phyloP scores from a whole-genome alignment of 2,797 vertebrate species.

The Gymnodraco acuticeps region DNA sequence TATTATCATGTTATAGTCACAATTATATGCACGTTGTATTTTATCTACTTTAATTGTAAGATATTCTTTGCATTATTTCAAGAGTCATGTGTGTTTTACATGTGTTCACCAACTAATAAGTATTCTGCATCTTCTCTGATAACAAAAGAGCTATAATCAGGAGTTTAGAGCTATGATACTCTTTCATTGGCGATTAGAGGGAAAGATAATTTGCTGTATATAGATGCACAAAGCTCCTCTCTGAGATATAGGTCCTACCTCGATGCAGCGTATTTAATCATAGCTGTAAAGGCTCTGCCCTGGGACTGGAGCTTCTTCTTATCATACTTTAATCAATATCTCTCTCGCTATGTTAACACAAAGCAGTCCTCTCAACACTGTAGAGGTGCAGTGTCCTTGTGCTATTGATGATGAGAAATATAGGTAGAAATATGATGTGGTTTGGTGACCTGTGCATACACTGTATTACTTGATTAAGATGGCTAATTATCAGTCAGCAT shows the following conservation, averaged over 20 bases:
- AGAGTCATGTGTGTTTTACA: slow-evolving; percentile 2
- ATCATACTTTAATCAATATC: slow-evolving; percentile 87
- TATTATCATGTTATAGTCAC: not conserved
- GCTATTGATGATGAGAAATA: slow-evolving; percentile 47
- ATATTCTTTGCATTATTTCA: slow-evolving; percentile 6
- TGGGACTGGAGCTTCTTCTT: slow-evolving; percentile 81
- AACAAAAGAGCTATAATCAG: slow-evolving; percentile 34
- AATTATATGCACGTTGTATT: not conserved
- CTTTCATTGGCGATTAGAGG: slow-evolving; percentile 42
- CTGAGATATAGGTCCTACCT: slow-evolving; percentile 61
- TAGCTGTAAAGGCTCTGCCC: slow-evolving; percentile 72
- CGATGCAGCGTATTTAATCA: slow-evolving; percentile 79
- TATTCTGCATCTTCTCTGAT: slow-evolving; percentile 7
- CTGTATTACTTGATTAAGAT: slow-evolving; percentile 17
- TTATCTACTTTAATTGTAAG: not conserved
- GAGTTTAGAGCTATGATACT: slow-evolving; percentile 22
- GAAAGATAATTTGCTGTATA: slow-evolving; percentile 54
- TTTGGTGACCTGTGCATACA: slow-evolving; percentile 30
- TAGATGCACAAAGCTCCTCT: slow-evolving; percentile 45
- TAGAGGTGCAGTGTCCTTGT: slow-evolving; percentile 49
- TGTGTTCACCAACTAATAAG: slow-evolving; percentile 1
- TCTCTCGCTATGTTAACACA: slow-evolving; percentile 80
- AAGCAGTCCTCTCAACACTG: slow-evolving; percentile 69
- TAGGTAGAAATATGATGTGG: slow-evolving; percentile 29
- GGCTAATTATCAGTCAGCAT: slow-evolving; percentile 1